These are phyloP conservation scores for Semicossyphus pulcher DNA, from an alignment of 2,113 vertebrate species.

Conservation along the genomic window DNA sequence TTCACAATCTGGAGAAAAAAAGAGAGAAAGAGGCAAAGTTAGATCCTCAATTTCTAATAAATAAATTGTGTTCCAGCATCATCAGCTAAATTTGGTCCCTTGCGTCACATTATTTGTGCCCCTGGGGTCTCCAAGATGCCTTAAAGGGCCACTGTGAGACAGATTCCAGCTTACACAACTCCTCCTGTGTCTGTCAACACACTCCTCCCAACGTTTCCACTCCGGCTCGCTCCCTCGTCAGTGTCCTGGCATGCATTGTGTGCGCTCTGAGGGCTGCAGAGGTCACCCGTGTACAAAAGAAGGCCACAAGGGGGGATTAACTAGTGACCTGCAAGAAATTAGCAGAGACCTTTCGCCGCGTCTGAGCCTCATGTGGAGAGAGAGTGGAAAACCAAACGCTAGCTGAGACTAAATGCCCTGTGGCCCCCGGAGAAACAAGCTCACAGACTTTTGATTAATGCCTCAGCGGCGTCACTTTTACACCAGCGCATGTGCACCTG, in stretches of 20 bases:
- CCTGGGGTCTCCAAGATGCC: slow-evolving; percentile 82
- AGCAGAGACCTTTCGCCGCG: slow-evolving; percentile 79
- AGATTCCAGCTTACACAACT: slow-evolving; percentile 86
- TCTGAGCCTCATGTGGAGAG: slow-evolving; percentile 83
- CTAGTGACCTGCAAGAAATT: slow-evolving; percentile 82
- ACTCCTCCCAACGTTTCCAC: slow-evolving; percentile 56
- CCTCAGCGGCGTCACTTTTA: slow-evolving; percentile 23
- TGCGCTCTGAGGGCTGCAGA: slow-evolving; percentile 76
- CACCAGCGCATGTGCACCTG: slow-evolving; percentile 31
- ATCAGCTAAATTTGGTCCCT: slow-evolving; percentile 8
- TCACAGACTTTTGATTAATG: slow-evolving; percentile 68
- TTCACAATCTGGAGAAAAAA: slow-evolving; percentile 89
- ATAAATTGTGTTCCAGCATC: neutral
- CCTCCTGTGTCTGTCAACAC: slow-evolving; percentile 82
- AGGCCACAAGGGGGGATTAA: slow-evolving; percentile 86
- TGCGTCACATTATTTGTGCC: slow-evolving; percentile 71
- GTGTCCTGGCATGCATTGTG: slow-evolving; percentile 88
- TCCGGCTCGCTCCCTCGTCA: slow-evolving; percentile 67
- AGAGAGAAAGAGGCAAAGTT: slow-evolving; percentile 38
- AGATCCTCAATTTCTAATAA: neutral
- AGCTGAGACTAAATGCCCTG: slow-evolving; percentile 33
- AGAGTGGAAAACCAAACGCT: slow-evolving; percentile 80
- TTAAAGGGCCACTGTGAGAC: slow-evolving; percentile 79
- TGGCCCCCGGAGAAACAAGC: slow-evolving; percentile 24
- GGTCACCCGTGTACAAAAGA: slow-evolving; percentile 84